Conservation (phyloP, 2,797 vertebrate genomes). For the Chelidonichthys spinosus region DNA sequence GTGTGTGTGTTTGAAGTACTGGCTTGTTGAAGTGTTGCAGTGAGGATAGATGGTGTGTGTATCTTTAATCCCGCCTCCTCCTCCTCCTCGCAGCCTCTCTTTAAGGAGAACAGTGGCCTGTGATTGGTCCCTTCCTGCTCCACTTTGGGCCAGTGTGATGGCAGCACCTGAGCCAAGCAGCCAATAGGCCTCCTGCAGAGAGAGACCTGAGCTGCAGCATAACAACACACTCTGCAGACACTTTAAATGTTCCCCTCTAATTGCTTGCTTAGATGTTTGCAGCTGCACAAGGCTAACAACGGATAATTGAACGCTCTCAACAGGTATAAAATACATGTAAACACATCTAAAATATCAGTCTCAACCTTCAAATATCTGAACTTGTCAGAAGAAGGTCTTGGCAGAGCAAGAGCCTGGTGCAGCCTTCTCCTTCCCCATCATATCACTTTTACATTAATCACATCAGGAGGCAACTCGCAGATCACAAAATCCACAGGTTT, state of each 20-base stretch:
- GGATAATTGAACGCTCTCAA: too few species aligned
- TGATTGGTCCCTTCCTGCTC: conserved; percentile 60
- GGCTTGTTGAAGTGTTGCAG: conserved; percentile 15
- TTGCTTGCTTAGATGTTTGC: too few species aligned
- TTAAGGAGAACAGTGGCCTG: conserved; percentile 16
- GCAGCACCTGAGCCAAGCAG: conserved; percentile 63
- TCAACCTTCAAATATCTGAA: too few species aligned
- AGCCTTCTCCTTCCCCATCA: background rate
- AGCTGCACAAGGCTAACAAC: too few species aligned
- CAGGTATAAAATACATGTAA: too few species aligned
- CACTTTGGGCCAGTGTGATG: conserved; percentile 44
- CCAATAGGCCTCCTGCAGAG: conserved; percentile 45
- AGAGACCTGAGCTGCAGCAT: conserved; percentile 29
- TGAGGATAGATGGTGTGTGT: conserved; percentile 16
- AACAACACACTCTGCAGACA: conserved; percentile 42
- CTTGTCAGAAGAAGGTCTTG: too few species aligned
- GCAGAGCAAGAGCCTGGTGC: background rate
- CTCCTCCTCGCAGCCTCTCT: conserved; percentile 20
- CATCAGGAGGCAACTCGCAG: too few species aligned
- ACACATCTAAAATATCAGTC: too few species aligned
- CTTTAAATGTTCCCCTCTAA: too few species aligned
- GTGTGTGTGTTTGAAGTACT: conserved; percentile 4
- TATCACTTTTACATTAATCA: too few species aligned
- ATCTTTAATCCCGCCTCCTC: conserved; percentile 1
- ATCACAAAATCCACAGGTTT: too few species aligned